Percentiles rank a stretch among this genome's conserved stretches.
Conservation (phyloP, 2,888 invertebrate genomes). For the Tipula helvola region DNA sequence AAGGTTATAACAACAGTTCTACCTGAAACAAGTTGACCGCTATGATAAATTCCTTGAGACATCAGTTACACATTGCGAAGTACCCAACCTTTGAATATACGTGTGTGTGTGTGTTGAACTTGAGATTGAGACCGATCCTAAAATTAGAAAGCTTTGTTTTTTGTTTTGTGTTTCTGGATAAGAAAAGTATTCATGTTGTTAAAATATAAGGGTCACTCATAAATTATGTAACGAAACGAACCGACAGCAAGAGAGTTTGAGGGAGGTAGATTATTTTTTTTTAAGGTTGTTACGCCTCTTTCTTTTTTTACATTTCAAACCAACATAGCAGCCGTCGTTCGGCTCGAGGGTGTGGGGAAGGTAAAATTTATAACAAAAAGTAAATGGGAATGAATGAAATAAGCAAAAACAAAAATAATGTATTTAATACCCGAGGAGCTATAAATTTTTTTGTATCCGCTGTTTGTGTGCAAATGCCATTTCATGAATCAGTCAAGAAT, state of each 20-base stretch:
- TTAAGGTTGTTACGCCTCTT: conserved; percentile 4
- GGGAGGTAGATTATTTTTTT: background rate
- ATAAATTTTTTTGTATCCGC: background rate
- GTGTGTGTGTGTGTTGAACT: background rate
- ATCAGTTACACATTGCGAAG: background rate
- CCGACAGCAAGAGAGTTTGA: background rate
- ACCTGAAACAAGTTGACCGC: background rate
- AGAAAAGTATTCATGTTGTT: background rate
- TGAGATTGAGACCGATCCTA: background rate
- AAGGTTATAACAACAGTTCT: background rate
- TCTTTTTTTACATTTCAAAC: background rate
- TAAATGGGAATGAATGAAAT: background rate
- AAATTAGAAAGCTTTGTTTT: background rate
- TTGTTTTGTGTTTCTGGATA: background rate
- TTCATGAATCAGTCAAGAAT: background rate
- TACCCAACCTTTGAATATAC: background rate
- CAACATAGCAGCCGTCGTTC: background rate
- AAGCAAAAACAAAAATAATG: background rate
- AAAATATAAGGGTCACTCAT: background rate
- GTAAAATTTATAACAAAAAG: background rate
- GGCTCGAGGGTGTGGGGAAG: background rate
- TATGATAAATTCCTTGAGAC: background rate
- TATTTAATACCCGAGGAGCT: conserved; percentile 4
- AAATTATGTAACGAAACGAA: conserved; percentile 4
- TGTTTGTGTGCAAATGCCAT: background rate